Evolutionary conservation across 2,113 vertebrate genomes (phyloP).

Genomic region (Apteryx owenii): DNA sequence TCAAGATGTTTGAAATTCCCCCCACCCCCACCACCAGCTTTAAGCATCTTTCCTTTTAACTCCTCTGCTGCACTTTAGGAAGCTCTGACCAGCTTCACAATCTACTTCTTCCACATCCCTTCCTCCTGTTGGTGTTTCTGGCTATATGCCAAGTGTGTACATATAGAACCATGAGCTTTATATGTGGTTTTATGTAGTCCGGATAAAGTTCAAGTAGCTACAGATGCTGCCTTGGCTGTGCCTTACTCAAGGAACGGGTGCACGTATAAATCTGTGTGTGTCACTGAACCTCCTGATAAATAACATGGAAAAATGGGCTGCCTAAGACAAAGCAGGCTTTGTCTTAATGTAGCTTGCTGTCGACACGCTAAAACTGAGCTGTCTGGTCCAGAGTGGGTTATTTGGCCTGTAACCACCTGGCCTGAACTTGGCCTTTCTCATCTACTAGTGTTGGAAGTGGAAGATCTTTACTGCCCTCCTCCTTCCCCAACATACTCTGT

Average conservation of each 20-base stretch:
- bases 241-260: background rate
- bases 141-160: background rate
- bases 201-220: background rate
- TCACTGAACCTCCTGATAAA: background rate
- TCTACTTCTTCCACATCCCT: background rate
- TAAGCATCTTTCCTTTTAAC: background rate
- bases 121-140: background rate
- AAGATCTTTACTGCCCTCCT: background rate
- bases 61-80: background rate
- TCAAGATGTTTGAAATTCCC: background rate
- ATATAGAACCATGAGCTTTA: background rate
- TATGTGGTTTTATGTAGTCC: background rate
- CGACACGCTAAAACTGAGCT: background rate
- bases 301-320: background rate
- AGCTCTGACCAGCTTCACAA: background rate
- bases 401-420: background rate
- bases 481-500: fast-evolving
- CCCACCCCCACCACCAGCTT: background rate
- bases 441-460: too few relatives aligned
- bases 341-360: background rate
- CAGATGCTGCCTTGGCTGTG: background rate
- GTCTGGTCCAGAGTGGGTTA: background rate
- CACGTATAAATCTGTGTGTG: background rate
- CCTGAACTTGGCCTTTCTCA: background rate
- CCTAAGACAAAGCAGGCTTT: background rate